A percentile compares a stretch with the other conserved stretches of the same genome.
These are phyloP conservation scores for Zaprionus nigranus DNA, from an alignment of 1,140 invertebrate genomes.

Conservation along the genomic window DNA sequence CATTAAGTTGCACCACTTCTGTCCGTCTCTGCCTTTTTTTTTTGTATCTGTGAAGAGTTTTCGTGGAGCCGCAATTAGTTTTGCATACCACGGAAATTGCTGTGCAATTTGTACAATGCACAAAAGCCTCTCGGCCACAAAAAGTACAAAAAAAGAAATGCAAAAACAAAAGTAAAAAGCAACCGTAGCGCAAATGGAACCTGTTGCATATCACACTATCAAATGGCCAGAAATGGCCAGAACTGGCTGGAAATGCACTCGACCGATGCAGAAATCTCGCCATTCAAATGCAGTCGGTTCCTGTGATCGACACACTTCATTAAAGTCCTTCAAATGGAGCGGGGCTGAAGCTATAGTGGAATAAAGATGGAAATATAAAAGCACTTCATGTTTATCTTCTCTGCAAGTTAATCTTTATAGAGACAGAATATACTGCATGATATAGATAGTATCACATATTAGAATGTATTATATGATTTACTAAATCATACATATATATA, in stretches of 20 bases:
- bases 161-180: neutral
- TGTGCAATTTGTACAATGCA: conserved; percentile 9
- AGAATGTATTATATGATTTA: too few relatives aligned
- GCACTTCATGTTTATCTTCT: too few relatives aligned
- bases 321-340: neutral
- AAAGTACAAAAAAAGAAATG: neutral
- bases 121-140: conserved; percentile 19
- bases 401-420: too few relatives aligned
- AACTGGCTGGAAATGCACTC: conserved; percentile 1
- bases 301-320: neutral
- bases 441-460: too few relatives aligned
- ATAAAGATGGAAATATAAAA: neutral
- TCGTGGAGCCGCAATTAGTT: conserved; percentile 33
- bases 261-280: neutral
- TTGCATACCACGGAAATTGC: conserved; percentile 15
- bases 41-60: neutral
- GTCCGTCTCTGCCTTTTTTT: neutral
- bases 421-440: too few relatives aligned
- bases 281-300: neutral
- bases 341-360: neutral
- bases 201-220: conserved; percentile 2
- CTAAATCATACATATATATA: too few relatives aligned
- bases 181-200: neutral
- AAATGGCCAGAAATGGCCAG: neutral
- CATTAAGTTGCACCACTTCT: conserved; percentile 12